Conservation (phyloP, 2,113 vertebrate genomes). For the cattle (Bos taurus) region ARS-UCD2.0 NC_037330.1:94281001-94281500, state of each 20-base stretch:
- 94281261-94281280: not conserved
- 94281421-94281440: not conserved
- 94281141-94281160: not conserved
- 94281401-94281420: not conserved
- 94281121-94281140: not conserved
- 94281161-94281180: not conserved
- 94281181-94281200: not conserved
- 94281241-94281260: not conserved
- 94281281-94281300: not conserved
- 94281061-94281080: not conserved
- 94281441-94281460: constrained; percentile 38
- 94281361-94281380: not conserved
- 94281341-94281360: not conserved
- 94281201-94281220: not conserved
- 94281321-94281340: not conserved
- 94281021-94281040: not conserved
- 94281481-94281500: not conserved
- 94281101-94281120: not conserved
- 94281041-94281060: not conserved
- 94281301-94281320: not conserved
- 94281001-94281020: not conserved
- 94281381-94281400: not conserved
- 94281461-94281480: not conserved
- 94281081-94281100: not conserved
- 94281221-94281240: not conserved